These are phyloP conservation scores for Cancer borealis DNA, from an alignment of 2,888 invertebrate genomes.

Conservation along the genomic window DNA sequence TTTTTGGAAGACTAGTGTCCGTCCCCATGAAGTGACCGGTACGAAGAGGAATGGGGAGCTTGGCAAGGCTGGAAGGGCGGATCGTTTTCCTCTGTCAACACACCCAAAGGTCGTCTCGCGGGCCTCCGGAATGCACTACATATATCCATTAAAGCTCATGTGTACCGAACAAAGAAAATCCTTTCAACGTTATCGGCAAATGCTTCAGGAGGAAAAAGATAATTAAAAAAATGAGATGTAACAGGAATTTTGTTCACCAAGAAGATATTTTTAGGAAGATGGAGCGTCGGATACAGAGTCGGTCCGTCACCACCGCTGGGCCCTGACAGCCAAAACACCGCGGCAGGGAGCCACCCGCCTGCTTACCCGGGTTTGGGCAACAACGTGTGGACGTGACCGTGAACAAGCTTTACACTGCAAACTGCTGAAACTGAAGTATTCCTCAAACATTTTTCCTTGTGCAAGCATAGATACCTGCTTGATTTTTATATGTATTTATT, in stretches of 20 bases:
- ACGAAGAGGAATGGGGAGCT: background rate
- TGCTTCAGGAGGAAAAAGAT: background rate
- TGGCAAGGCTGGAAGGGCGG: background rate
- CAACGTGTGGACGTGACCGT: constrained; percentile 17
- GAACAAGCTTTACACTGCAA: constrained; percentile 16
- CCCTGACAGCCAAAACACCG: constrained; percentile 12
- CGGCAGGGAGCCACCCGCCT: background rate
- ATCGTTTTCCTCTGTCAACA: constrained; percentile 9
- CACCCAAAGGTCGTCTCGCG: background rate
- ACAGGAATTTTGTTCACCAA: background rate
- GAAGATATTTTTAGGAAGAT: constrained; percentile 26
- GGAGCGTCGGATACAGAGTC: background rate
- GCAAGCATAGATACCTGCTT: background rate
- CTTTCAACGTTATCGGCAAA: constrained; percentile 21
- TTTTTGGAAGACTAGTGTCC: background rate
- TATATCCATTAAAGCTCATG: constrained; percentile 20
- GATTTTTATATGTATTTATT: constrained; percentile 17
- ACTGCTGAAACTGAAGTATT: background rate
- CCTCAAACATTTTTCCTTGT: background rate
- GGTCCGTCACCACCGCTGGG: background rate
- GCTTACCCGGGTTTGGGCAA: constrained; percentile 2
- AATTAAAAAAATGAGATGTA: background rate
- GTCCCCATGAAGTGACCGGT: background rate
- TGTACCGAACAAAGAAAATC: constrained; percentile 29
- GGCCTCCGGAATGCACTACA: constrained; percentile 22